A percentile compares a stretch with the other conserved stretches of the same genome.
Evolutionary conservation across 2,113 vertebrate genomes (phyloP).

Genomic region (Desmodus rotundus): DNA sequence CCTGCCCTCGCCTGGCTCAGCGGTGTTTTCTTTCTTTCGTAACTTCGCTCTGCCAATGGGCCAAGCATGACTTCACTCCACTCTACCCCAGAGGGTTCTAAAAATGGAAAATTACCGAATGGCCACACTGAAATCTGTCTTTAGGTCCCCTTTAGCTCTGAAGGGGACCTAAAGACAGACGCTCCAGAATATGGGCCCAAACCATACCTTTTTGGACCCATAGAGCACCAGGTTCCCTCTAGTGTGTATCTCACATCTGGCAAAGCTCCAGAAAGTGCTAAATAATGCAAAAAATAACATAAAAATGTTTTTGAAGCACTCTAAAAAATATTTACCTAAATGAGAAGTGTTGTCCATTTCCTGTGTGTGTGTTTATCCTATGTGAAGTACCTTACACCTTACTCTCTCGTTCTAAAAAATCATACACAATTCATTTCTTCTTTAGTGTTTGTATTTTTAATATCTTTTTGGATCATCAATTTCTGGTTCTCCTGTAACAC

Average conservation of each 20-base stretch:
- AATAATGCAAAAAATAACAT: not conserved
- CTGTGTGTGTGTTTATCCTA: not conserved
- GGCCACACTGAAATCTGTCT: not conserved
- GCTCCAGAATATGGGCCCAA: not conserved
- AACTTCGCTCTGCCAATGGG: not conserved
- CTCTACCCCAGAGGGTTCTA: not conserved
- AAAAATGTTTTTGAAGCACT: not conserved
- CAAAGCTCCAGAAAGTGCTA: not conserved
- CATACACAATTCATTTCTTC: not conserved
- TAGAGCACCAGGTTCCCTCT: not conserved
- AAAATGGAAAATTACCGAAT: not conserved
- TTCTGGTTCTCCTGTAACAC: not conserved
- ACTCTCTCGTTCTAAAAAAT: not conserved
- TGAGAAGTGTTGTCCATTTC: not conserved
- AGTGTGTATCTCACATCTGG: not conserved
- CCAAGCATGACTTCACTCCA: not conserved
- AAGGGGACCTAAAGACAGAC: not conserved
- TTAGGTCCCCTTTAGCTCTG: not conserved
- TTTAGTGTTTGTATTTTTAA: not conserved
- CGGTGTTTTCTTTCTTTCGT: constrained; percentile 4
- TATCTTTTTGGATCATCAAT: not conserved
- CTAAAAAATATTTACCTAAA: not conserved
- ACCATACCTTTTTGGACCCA: not conserved
- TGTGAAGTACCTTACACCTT: not conserved
- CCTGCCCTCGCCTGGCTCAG: not conserved